Evolutionary conservation across 2,888 invertebrate genomes (phyloP).

Genomic region (Ditula angustiorana): DNA sequence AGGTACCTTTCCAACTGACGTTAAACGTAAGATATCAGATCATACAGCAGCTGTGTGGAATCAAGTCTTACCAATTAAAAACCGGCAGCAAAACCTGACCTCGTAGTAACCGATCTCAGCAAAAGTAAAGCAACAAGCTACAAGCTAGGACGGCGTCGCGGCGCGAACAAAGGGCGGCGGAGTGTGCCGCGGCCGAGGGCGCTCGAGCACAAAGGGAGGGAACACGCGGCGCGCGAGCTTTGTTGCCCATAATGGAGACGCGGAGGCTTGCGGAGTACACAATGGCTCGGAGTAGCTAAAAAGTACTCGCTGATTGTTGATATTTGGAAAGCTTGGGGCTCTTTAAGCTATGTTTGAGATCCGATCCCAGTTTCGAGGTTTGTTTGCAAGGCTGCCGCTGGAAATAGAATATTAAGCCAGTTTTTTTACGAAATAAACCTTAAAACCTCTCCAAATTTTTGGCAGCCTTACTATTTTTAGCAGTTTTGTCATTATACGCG

Average conservation of each 20-base stretch:
- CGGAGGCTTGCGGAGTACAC: neutral
- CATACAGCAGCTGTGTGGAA: neutral
- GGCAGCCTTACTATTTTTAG: too few species aligned
- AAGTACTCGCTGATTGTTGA: neutral
- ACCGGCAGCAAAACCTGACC: neutral
- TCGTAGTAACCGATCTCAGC: slow-evolving; percentile 28
- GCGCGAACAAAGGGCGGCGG: slow-evolving; percentile 45
- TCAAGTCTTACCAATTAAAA: neutral
- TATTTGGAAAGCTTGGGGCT: neutral
- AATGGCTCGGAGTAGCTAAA: neutral
- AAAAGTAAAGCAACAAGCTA: slow-evolving; percentile 38
- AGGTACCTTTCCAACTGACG: too few species aligned
- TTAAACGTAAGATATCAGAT: neutral
- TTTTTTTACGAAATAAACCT: too few species aligned
- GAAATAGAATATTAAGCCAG: too few species aligned
- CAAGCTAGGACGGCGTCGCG: neutral
- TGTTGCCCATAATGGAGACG: neutral
- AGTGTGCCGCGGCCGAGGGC: slow-evolving; percentile 48
- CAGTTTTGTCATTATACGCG: too few species aligned
- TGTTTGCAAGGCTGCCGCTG: too few species aligned
- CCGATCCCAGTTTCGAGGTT: neutral
- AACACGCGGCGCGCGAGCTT: slow-evolving; percentile 21
- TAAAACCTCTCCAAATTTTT: too few species aligned
- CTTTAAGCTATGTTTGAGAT: too few species aligned
- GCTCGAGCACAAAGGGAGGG: slow-evolving; percentile 41